Conservation (phyloP, 2,797 vertebrate genomes). For the Sebastes itinus region DNA sequence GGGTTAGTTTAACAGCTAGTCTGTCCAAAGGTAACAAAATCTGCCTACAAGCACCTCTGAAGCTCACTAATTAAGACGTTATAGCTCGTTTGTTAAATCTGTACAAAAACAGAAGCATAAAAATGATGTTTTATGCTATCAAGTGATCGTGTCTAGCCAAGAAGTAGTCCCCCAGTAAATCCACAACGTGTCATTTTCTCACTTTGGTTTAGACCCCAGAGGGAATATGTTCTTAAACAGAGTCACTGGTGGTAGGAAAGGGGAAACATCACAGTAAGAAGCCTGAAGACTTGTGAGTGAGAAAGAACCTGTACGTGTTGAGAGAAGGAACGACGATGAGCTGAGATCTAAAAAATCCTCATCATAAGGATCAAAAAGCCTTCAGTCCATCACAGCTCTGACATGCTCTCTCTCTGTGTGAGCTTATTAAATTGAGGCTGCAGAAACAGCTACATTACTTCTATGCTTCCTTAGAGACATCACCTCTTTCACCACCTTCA, state of each 20-base stretch:
- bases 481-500: constrained; percentile 5
- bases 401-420: background rate
- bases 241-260: background rate
- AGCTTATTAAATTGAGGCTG: constrained; percentile 11
- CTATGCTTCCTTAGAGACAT: background rate
- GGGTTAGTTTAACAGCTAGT: background rate
- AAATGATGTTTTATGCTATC: accelerated
- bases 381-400: constrained; percentile 7
- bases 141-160: too few species aligned
- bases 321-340: background rate
- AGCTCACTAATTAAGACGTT: background rate
- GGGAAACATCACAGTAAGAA: background rate
- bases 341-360: constrained; percentile 13
- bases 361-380: constrained; percentile 5
- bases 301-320: background rate
- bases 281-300: background rate
- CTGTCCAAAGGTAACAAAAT: background rate
- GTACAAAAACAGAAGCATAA: too few species aligned
- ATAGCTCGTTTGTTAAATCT: too few species aligned
- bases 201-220: too few species aligned
- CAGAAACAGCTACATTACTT: constrained; percentile 26
- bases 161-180: too few species aligned
- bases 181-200: too few species aligned
- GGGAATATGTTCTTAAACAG: background rate
- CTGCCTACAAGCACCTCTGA: background rate